Evolutionary conservation across 2,888 invertebrate species (phyloP).

Genomic region (Drosophila atripex): DNA sequence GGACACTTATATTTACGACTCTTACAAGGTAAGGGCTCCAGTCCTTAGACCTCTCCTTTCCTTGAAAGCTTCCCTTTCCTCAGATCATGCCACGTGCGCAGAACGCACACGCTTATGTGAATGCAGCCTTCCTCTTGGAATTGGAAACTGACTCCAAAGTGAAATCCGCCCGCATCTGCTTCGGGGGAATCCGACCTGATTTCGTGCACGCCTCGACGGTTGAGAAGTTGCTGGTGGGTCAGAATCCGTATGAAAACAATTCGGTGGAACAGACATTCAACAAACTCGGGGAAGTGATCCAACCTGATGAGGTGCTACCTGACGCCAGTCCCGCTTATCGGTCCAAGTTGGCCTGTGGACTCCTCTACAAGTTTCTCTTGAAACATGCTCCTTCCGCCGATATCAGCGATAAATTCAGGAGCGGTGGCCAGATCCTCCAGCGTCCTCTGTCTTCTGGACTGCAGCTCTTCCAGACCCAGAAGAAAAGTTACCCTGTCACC

Average conservation of each 20-base stretch:
- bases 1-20: conserved; percentile 85
- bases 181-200: conserved; percentile 86
- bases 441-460: conserved; percentile 88
- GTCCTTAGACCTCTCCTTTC: no score
- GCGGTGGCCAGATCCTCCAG: conserved; percentile 85
- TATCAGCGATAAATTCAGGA: conserved; percentile 45
- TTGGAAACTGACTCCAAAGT: conserved; percentile 84
- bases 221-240: conserved; percentile 85
- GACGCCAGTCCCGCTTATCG: conserved; percentile 89
- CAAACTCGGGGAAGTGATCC: conserved; percentile 86
- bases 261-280: conserved; percentile 84
- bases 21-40: conserved; percentile 87
- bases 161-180: conserved; percentile 85
- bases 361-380: conserved; percentile 91
- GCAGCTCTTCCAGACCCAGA: conserved; percentile 89
- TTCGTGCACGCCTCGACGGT: conserved; percentile 86
- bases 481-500: conserved; percentile 89
- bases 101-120: conserved; percentile 91
- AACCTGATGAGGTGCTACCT: conserved; percentile 87
- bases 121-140: conserved; percentile 89
- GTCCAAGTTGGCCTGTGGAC: conserved; percentile 88
- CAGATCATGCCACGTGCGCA: conserved; percentile 90
- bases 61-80: no score
- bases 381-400: conserved; percentile 85
- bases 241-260: conserved; percentile 84